Conservation (phyloP, 2,888 invertebrate genomes). For the Heliconius erato region DNA sequence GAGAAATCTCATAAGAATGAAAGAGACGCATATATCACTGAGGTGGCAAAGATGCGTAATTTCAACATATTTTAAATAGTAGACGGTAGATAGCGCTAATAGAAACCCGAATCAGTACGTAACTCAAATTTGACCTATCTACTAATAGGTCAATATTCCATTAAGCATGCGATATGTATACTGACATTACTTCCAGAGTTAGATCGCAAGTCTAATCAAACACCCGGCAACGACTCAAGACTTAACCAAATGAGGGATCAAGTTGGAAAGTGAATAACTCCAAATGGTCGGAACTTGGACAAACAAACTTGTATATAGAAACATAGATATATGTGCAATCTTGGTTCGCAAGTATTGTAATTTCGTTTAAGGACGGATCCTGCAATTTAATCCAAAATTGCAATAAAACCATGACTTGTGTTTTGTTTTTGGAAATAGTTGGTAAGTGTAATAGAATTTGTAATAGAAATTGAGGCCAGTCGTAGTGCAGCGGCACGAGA, state of each 20-base stretch:
- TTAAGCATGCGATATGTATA: no score
- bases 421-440: conserved; percentile 23
- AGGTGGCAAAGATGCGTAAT: no score
- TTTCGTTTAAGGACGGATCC: conserved; percentile 42
- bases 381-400: conserved; percentile 35
- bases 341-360: conserved; percentile 43
- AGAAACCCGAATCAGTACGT: no score
- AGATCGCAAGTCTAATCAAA: conserved; percentile 51
- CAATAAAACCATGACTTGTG: conserved; percentile 35
- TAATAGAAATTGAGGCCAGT: no score
- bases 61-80: no score
- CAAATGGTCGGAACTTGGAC: conserved; percentile 50
- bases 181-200: conserved; percentile 20
- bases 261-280: conserved; percentile 61
- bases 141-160: no score
- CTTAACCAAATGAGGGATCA: conserved; percentile 60
- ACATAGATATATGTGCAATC: conserved; percentile 56
- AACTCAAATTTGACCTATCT: no score
- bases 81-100: no score
- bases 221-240: conserved; percentile 50
- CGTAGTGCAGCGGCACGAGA: no score
- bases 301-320: conserved; percentile 63
- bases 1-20: no score
- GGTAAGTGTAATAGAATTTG: neutral
- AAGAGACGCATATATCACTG: no score